Percentiles rank a stretch among this genome's conserved stretches.
Evolutionary conservation across 2,797 vertebrate species (phyloP).

Genomic region (Simalia tracyae): DNA sequence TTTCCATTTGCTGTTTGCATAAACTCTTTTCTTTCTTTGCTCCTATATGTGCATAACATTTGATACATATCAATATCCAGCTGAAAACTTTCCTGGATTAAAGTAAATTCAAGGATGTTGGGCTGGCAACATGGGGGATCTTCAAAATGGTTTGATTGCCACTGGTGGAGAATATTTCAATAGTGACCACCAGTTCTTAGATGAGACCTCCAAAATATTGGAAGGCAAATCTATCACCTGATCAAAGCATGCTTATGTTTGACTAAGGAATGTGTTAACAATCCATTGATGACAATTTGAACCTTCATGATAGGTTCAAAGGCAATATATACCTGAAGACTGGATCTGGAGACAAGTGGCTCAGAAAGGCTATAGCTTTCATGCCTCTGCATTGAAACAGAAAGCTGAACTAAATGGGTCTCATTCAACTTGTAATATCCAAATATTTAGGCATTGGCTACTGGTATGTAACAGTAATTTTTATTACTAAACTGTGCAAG

Average conservation of each 20-base stretch:
- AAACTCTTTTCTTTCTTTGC: not conserved
- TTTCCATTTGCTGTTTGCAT: not conserved
- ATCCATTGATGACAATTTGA: not conserved
- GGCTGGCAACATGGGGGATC: not conserved
- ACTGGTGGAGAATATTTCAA: not conserved
- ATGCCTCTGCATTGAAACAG: not conserved
- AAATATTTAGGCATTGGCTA: not conserved
- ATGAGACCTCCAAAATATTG: not conserved
- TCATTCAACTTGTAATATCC: not conserved
- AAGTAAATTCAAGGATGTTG: not conserved
- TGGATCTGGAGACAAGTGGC: not conserved
- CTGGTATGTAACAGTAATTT: not conserved
- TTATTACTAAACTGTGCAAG: not conserved
- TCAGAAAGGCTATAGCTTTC: not conserved
- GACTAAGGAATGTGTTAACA: not conserved
- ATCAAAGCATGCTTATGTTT: not conserved
- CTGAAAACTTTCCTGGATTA: not conserved
- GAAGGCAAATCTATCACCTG: not conserved
- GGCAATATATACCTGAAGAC: not conserved
- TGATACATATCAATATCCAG: not conserved
- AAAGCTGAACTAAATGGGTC: not conserved
- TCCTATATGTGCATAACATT: not conserved
- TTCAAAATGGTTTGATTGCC: not conserved
- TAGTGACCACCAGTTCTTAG: not conserved
- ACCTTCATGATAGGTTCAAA: not conserved